These are phyloP conservation scores for Nomada ferruginata DNA, from an alignment of 2,888 invertebrate genomes.

Conservation along the genomic window DNA sequence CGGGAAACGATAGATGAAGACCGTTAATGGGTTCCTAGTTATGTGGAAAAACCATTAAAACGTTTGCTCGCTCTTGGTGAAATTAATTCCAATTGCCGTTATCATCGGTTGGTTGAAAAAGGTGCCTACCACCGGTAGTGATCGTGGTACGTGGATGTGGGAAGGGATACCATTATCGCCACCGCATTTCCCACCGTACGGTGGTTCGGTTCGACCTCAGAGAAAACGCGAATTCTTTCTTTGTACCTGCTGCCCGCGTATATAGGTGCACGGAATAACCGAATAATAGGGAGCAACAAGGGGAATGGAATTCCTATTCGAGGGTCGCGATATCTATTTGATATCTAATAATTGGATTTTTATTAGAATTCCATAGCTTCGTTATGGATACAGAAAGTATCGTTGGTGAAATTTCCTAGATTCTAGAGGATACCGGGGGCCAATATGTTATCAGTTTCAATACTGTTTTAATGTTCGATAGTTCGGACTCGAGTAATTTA, in stretches of 20 bases:
- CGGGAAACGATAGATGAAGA: conserved; percentile 40
- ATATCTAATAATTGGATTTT: conserved; percentile 20
- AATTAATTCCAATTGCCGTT: conserved; percentile 79
- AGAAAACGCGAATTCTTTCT: conserved; percentile 26
- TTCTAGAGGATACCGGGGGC: too few relatives aligned
- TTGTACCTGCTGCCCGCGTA: not conserved
- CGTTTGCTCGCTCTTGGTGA: conserved; percentile 72
- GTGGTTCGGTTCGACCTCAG: conserved; percentile 10
- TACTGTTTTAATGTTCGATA: too few relatives aligned
- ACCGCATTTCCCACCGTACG: conserved; percentile 50
- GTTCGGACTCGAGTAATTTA: too few relatives aligned
- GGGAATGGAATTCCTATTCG: not conserved
- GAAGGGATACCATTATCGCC: conserved; percentile 59
- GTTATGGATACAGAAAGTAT: not conserved
- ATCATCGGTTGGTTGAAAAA: conserved; percentile 64
- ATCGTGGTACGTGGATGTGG: conserved; percentile 33
- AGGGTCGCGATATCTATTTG: not conserved
- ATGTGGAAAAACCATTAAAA: conserved; percentile 74
- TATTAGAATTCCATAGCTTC: not conserved
- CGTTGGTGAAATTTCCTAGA: not conserved
- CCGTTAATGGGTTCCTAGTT: conserved; percentile 79
- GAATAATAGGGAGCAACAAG: conserved; percentile 29
- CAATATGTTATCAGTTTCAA: too few relatives aligned
- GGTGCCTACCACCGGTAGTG: conserved; percentile 17
- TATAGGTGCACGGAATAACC: conserved; percentile 4